Evolutionary conservation across 2,888 invertebrate species (phyloP), one percentile per base, ranked within the genome.

Genomic region (Drosophila mercatorum): DNA sequence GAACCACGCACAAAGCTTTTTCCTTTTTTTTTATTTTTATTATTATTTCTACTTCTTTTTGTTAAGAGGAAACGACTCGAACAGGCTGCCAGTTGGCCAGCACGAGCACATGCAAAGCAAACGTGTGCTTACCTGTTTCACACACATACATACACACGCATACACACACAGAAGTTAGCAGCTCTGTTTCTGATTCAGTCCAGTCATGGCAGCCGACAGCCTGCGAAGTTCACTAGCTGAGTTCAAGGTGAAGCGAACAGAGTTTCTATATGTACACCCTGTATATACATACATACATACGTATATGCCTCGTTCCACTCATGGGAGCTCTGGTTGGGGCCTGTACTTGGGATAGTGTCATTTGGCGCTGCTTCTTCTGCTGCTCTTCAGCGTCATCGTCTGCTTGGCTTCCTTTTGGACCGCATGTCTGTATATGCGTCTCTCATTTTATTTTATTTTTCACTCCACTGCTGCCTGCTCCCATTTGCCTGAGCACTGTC

Each of bases 211-310:
- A 76, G 41, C 26, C 60, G 68, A 59, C 66, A 56, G 69, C 43
- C 70, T 73, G 79, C 59, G 79, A 80, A 90, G 88, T 89, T 89
- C 88, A 89, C 58, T 70, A 75, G 72, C 69, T 80, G 88, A 90
- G 88, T 89, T 89, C 88, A 89, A 89, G 88, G 88, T 90, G 80
- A 89, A 77, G 75, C 83, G 73, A 73, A 66, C 80, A 68, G 59
- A 71, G 72, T 44, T 70, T 60, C 36, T 63, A 36, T 36, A 52
- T 52, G 52, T 52, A 57, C 46, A 51, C 59, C 72, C 56, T 47
- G 64, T 53, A 56, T 52, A 56, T 12, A 44, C 22, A 44, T 11
- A 44, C n/a, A 44, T 12, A 44, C 22, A 44, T 11, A 44, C n/a
- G 22, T 11, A 46, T 46, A 26, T 46, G 49, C 41, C 41, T 47